Base-by-base conservation (phyloP, 2,797 vertebrate species). In the Cossypha caffra region DNA sequence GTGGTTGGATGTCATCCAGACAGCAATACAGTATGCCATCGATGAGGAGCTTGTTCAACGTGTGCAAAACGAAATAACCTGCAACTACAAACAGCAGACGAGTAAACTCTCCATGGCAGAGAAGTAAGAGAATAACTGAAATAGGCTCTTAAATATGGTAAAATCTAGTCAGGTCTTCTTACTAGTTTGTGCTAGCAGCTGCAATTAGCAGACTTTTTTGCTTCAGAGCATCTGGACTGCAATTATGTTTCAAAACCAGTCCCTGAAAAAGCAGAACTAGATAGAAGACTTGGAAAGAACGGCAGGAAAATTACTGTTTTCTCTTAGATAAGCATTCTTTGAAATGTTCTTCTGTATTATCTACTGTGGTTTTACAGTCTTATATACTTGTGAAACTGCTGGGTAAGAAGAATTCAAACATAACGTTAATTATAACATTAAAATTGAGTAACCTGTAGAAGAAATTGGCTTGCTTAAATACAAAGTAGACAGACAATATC, bases 1-100 rank as follows among this genome's bases (percentile, higher is more conserved):
- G 99, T 99, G 99, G 99, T 95, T 99, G 92, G 99, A 99, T 37
- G 98, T 99, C 13, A 98, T 99, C 84, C 98, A 99, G 95, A 98
- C 97, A 96, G 98, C 99, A 31, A 97, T 98, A 75, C 97, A 98
- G 45, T 98, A 98, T 94, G 95, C 98, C 67, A 96, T 98, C 1
- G 99, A 99, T 26, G 99, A 99, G 9, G 99, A 99, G 33, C 98
- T 99, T 92, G 98, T 99, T 92, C 98, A 98, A 17, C 98, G 99
- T 24, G 98, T 99, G 62, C 99, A 99, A 95, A 99, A 99, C 2
- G 99, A 99, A 97, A 98, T 99, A 93, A 98, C 98, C 3, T 98
- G 97, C 97, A 99, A 98, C 98, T 99, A 99, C 97, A 99, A 99
- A 86, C 99, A 99, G 87, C 98, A 99, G 95, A 98, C 69, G 7